Conservation (phyloP, 1,140 invertebrate species). For the Bombus confusus region DNA sequence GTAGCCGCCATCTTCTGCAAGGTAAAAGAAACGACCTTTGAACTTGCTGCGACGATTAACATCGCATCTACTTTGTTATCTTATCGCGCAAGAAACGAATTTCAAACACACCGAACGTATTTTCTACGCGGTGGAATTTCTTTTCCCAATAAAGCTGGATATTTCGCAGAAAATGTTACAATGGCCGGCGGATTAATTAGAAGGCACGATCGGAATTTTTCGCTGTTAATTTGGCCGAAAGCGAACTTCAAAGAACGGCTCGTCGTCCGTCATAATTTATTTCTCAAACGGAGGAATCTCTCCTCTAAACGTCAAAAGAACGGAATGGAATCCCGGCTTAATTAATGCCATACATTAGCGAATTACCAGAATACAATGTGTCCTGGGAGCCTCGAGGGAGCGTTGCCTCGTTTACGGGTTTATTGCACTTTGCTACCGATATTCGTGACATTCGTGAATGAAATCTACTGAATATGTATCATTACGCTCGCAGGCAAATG, state of each 20-base stretch:
- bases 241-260: conserved; percentile 4
- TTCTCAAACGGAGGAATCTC: conserved; percentile 18
- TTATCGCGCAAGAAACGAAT: background rate
- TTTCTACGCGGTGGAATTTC: background rate
- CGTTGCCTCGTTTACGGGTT: conserved; percentile 35
- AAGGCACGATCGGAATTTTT: conserved; percentile 24
- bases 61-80: too few relatives aligned
- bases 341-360: conserved; percentile 61
- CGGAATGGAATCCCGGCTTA: conserved; percentile 44
- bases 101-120: background rate
- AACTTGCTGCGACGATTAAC: too few relatives aligned
- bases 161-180: background rate
- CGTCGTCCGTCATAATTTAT: conserved; percentile 37
- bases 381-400: background rate
- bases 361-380: conserved; percentile 56
- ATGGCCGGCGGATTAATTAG: background rate
- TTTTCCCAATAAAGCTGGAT: background rate
- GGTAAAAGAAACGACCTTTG: background rate
- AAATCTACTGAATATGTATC: conserved; percentile 35
- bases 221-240: background rate
- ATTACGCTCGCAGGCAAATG: background rate
- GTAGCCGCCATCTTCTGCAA: conserved; percentile 79
- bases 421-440: conserved; percentile 11
- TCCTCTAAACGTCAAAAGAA: background rate
- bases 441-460: conserved; percentile 39